Evolutionary conservation across 1,140 invertebrate species (phyloP), one percentile per base, ranked within the genome.

Genomic region (Pseudomyrmex flavicornis): DNA sequence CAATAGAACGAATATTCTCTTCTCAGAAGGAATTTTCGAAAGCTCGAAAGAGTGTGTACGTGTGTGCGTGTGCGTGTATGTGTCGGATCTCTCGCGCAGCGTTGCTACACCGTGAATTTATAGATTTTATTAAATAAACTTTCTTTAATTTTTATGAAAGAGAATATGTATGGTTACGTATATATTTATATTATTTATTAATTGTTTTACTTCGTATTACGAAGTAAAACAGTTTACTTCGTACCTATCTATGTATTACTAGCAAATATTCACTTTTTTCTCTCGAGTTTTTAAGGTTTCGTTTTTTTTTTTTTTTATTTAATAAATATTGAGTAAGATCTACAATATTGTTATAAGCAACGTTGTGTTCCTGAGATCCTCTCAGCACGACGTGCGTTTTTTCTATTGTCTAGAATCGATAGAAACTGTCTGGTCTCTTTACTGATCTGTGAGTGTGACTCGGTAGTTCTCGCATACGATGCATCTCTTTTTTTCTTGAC

Each of bases 351-450:
- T 44, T n/a, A 10, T 13, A 22, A 68, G 72, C 65, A 83, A 69
- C 68, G 50, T 68, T 82, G 76, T 72, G 61, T 35, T 35, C n/a
- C 9, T 46, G 80, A 85, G 70, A 84, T 87, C 65, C 69, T 50
- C 77, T 65, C 74, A 74, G 52, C 56, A 82, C 58, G 46, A 35
- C 69, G 62, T 85, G 54, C 52, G 58, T 70, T 77, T 58, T 85
- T 85, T 70, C 52, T 63, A 76, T 69, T 89, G 52, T 86, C 56
- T 89, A 75, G n/a, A 56, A 63, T 87, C 70, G 58, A 83, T 83
- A 88, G 75, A 88, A 91, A 91, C 91, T 92, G 90, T 92, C 91
- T 91, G 91, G 90, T 90, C 85, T 90, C 85, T 87, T 86, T 86
- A 85, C 48, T 82, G 80, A 92, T 85, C 66, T 89, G 80, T 91